phyloP scores from a whole-genome alignment of 2,113 vertebrate genomes.

The Eulacestoma nigropectus region DNA sequence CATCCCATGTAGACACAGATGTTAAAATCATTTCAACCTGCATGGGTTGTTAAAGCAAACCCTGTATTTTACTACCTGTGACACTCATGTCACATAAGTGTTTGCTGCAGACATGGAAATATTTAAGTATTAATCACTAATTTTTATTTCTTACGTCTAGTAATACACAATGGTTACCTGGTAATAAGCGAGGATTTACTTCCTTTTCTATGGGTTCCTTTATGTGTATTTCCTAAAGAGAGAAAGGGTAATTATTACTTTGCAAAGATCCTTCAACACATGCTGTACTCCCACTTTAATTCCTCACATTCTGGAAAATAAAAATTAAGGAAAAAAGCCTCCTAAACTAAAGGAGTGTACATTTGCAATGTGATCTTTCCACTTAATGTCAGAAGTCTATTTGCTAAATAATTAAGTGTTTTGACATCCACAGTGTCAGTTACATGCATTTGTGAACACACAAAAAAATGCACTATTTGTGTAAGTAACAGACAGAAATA shows the following conservation, averaged over 20 bases:
- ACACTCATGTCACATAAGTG: neutral
- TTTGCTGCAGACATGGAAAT: neutral
- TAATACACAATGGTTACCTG: slow-evolving; percentile 70
- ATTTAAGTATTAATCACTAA: neutral
- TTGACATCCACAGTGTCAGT: neutral
- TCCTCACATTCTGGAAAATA: neutral
- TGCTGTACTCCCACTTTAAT: neutral
- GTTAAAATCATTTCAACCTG: neutral
- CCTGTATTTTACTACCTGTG: neutral
- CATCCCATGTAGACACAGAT: neutral
- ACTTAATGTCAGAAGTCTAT: neutral
- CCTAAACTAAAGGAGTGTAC: neutral
- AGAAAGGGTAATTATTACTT: neutral
- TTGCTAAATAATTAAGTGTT: neutral
- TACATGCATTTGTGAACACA: neutral
- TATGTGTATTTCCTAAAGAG: slow-evolving; percentile 79
- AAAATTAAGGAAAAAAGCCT: neutral
- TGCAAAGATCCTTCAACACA: neutral
- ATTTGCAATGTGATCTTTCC: neutral
- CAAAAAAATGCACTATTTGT: neutral
- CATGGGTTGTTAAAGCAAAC: neutral
- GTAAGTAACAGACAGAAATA: neutral
- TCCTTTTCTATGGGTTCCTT: slow-evolving; percentile 77
- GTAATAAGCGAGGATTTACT: slow-evolving; percentile 76
- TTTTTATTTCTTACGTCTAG: neutral